These are phyloP conservation scores for Heteromurus nitidus DNA, from an alignment of 2,888 invertebrate species.

Conservation along the genomic window DNA sequence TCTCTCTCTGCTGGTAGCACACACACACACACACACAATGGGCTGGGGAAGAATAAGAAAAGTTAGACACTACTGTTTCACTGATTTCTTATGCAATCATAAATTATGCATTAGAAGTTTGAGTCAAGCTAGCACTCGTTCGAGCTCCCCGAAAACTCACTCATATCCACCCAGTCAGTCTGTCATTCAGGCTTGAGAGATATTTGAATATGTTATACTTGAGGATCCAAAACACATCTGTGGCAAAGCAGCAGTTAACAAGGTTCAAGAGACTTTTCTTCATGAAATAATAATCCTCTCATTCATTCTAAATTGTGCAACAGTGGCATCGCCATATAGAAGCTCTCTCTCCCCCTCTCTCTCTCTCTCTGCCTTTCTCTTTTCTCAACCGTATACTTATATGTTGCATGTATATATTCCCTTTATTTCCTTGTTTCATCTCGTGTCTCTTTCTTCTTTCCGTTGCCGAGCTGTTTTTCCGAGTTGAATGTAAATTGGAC, in stretches of 20 bases:
- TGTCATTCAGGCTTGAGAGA: constrained; percentile 61
- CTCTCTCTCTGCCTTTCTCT: not conserved
- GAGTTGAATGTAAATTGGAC: constrained; percentile 56
- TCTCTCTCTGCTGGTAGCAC: not conserved
- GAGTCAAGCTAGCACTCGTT: constrained; percentile 29
- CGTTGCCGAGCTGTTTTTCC: too few relatives aligned
- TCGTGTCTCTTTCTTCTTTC: too few relatives aligned
- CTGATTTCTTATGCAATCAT: constrained; percentile 63
- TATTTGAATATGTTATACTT: constrained; percentile 59
- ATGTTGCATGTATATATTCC: not conserved
- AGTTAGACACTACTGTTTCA: constrained; percentile 24
- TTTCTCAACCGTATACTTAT: not conserved
- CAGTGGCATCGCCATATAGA: constrained; percentile 8
- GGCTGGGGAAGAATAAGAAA: not conserved
- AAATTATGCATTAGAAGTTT: constrained; percentile 65
- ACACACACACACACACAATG: constrained; percentile 5
- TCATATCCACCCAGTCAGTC: constrained; percentile 44
- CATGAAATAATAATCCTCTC: constrained; percentile 63
- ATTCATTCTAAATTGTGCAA: constrained; percentile 62
- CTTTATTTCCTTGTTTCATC: constrained; percentile 1
- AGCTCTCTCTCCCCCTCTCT: not conserved
- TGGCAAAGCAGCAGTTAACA: constrained; percentile 62
- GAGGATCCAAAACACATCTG: constrained; percentile 54
- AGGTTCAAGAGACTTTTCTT: constrained; percentile 64
- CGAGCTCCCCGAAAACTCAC: constrained; percentile 27